Evolutionary conservation across 2,797 vertebrate genomes (phyloP).

Genomic region (Darevskia nairensis): DNA sequence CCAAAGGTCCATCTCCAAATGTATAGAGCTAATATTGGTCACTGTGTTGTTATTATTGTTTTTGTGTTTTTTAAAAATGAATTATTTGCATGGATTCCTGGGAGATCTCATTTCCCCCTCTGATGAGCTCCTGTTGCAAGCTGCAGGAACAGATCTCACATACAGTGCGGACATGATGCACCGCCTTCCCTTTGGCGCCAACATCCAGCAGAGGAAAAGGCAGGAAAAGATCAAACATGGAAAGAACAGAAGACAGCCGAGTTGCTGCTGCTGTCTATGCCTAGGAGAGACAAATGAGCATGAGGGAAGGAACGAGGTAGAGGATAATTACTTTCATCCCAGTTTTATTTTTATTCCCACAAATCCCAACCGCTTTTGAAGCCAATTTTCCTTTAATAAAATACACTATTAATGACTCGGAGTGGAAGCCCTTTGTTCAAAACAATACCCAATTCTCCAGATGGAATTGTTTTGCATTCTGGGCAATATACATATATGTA

Average conservation of each 20-base stretch:
- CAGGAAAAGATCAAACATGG: slow-evolving; percentile 14
- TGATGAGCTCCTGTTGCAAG: background rate
- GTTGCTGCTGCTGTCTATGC: slow-evolving; percentile 62
- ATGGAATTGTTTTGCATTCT: slow-evolving; percentile 68
- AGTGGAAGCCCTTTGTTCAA: slow-evolving; percentile 79
- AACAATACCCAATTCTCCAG: slow-evolving; percentile 76
- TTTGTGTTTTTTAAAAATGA: background rate
- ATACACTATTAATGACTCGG: slow-evolving; percentile 79
- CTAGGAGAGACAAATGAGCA: slow-evolving; percentile 72
- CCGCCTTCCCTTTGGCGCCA: slow-evolving; percentile 1
- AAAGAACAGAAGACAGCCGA: background rate
- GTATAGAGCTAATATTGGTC: background rate
- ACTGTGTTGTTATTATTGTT: background rate
- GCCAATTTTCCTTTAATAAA: slow-evolving; percentile 84
- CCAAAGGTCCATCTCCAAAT: background rate
- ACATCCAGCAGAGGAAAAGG: background rate
- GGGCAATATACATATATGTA: slow-evolving; percentile 68
- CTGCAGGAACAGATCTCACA: background rate
- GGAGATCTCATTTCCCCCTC: background rate
- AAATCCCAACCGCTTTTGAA: slow-evolving; percentile 82
- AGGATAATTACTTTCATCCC: slow-evolving; percentile 82
- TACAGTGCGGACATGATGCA: background rate
- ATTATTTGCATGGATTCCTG: background rate
- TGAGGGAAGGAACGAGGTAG: slow-evolving; percentile 69
- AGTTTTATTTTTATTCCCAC: slow-evolving; percentile 80